Conservation (phyloP, 2,797 vertebrate genomes). For the Perodicticus potto region DNA sequence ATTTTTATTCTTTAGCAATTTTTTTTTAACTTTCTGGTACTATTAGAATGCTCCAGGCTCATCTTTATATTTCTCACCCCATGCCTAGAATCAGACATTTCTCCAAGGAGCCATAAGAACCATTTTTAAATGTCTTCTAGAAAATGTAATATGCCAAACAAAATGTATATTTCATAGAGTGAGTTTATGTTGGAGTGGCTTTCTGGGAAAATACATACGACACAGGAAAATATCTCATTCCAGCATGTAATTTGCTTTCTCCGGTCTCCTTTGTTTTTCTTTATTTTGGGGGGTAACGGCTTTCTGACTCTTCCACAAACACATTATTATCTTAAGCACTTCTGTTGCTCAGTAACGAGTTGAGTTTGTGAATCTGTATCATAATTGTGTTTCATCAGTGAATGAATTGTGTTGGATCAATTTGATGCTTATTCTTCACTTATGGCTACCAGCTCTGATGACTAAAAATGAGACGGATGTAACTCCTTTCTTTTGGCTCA, state of each 20-base stretch:
- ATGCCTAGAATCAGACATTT: slow-evolving; percentile 19
- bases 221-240: neutral
- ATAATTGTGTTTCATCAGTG: neutral
- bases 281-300: neutral
- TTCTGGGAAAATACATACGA: neutral
- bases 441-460: neutral
- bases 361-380: neutral
- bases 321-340: neutral
- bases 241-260: neutral
- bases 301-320: neutral
- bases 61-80: neutral
- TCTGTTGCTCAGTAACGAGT: neutral
- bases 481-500: neutral
- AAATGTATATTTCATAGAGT: slow-evolving; percentile 9
- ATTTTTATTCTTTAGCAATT: slow-evolving; percentile 2
- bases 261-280: neutral
- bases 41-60: neutral
- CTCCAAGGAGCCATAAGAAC: slow-evolving; percentile 16
- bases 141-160: slow-evolving; percentile 45
- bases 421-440: neutral
- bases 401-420: too few relatives aligned
- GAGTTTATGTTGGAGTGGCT: neutral
- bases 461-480: neutral
- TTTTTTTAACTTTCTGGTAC: neutral
- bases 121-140: slow-evolving; percentile 28